These are phyloP conservation scores for Sinelater perroti DNA, from an alignment of 2,888 invertebrate genomes.

Conservation along the genomic window DNA sequence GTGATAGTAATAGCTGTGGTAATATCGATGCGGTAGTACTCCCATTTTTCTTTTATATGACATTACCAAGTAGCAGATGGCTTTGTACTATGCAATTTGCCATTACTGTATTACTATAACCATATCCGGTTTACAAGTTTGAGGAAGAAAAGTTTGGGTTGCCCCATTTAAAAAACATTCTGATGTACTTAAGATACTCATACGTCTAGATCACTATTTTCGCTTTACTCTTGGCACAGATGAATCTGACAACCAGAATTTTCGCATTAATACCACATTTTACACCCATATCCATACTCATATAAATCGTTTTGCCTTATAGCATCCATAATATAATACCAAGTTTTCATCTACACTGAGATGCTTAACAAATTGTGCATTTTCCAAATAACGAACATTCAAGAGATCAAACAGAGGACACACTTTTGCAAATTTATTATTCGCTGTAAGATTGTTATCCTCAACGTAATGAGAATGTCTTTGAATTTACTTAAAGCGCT, in stretches of 20 bases:
- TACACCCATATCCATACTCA: too few relatives aligned
- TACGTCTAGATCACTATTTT: not conserved
- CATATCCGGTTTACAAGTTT: too few relatives aligned
- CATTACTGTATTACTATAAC: too few relatives aligned
- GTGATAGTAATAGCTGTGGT: too few relatives aligned
- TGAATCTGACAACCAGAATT: not conserved
- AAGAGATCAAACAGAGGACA: not conserved
- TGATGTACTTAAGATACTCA: too few relatives aligned
- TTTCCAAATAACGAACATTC: not conserved
- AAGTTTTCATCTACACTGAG: not conserved
- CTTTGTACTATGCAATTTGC: too few relatives aligned
- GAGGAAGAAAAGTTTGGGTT: too few relatives aligned
- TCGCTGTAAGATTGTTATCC: not conserved
- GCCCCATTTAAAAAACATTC: too few relatives aligned
- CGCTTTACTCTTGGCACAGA: not conserved
- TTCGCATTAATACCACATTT: not conserved
- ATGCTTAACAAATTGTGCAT: not conserved
- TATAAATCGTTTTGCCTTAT: not conserved
- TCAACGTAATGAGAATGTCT: not conserved
- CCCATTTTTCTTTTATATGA: too few relatives aligned
- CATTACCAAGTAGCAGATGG: too few relatives aligned
- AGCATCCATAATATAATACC: too few relatives aligned
- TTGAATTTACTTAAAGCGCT: not conserved
- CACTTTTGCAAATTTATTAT: not conserved
- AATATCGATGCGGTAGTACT: too few relatives aligned